These are phyloP conservation scores for Natrix natrix DNA, from an alignment of 2,797 vertebrate species.

Conservation along the genomic window DNA sequence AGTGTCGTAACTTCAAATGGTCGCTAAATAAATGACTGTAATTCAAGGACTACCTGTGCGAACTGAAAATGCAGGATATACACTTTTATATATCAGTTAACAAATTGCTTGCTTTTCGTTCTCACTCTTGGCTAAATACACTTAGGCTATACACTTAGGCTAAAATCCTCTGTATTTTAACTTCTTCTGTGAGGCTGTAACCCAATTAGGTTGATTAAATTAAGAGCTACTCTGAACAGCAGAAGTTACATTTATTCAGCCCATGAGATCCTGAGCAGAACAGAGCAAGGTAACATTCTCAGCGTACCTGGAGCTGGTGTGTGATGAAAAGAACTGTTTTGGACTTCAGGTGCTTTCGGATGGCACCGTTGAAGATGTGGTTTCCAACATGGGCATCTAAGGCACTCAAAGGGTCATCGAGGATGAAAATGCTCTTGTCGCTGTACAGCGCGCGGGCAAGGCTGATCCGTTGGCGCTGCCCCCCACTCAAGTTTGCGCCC, in stretches of 20 bases:
- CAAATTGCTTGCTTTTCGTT: not conserved
- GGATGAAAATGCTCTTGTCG: slow-evolving; percentile 84
- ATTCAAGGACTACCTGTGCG: not conserved
- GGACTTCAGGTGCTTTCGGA: slow-evolving; percentile 83
- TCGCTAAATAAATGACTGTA: not conserved
- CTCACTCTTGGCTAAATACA: too few relatives aligned
- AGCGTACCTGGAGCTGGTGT: slow-evolving; percentile 88
- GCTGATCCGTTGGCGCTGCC: slow-evolving; percentile 89
- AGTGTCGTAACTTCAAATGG: not conserved
- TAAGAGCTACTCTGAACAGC: not conserved
- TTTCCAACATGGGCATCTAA: slow-evolving; percentile 91
- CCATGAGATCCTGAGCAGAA: not conserved
- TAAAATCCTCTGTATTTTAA: not conserved
- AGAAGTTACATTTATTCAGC: not conserved
- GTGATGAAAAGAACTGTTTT: slow-evolving; percentile 90
- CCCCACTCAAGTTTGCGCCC: slow-evolving; percentile 88
- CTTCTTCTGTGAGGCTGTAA: not conserved
- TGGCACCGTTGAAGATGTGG: slow-evolving; percentile 90
- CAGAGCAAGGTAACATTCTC: not conserved
- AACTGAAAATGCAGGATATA: not conserved
- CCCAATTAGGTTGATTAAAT: not conserved
- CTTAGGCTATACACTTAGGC: too few relatives aligned
- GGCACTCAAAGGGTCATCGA: slow-evolving; percentile 91
- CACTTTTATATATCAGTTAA: not conserved
- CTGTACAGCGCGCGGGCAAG: slow-evolving; percentile 90